Conservation (phyloP, 2,797 vertebrate species). For the Paratrypauchen microcephalus region DNA sequence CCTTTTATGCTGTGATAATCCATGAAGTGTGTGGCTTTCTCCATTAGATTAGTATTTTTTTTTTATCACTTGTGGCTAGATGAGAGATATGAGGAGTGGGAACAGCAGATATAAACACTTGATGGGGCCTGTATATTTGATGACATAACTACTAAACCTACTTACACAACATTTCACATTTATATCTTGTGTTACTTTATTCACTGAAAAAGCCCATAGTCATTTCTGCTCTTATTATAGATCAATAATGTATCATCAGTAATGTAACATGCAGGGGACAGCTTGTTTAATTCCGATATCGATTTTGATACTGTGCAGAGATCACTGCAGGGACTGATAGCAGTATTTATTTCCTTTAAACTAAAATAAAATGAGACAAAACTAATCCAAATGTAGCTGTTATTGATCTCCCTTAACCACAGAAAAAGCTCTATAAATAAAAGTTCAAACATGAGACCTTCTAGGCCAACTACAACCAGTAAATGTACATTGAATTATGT, state of each 20-base stretch:
- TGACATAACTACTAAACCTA: not conserved
- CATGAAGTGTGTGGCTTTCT: conserved; percentile 43
- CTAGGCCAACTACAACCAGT: too few relatives aligned
- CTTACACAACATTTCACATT: not conserved
- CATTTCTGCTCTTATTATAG: too few relatives aligned
- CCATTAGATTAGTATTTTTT: conserved; percentile 55
- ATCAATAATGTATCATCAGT: not conserved
- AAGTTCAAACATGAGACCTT: too few relatives aligned
- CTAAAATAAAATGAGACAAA: too few relatives aligned
- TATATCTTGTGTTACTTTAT: not conserved
- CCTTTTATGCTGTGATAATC: conserved; percentile 48
- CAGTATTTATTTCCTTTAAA: too few relatives aligned
- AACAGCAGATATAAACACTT: conserved; percentile 4
- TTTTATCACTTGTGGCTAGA: conserved; percentile 49
- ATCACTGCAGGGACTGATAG: too few relatives aligned
- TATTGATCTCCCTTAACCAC: too few relatives aligned
- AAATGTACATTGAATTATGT: too few relatives aligned
- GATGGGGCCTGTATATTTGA: not conserved
- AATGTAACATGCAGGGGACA: not conserved
- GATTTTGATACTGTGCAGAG: too few relatives aligned
- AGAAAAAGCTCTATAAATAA: too few relatives aligned
- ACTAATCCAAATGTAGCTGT: too few relatives aligned
- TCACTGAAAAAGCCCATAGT: not conserved
- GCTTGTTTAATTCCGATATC: too few relatives aligned
- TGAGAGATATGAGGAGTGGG: conserved; percentile 21